Evolutionary conservation across 1,140 invertebrate genomes (phyloP).

Genomic region (Bacillus rossius): DNA sequence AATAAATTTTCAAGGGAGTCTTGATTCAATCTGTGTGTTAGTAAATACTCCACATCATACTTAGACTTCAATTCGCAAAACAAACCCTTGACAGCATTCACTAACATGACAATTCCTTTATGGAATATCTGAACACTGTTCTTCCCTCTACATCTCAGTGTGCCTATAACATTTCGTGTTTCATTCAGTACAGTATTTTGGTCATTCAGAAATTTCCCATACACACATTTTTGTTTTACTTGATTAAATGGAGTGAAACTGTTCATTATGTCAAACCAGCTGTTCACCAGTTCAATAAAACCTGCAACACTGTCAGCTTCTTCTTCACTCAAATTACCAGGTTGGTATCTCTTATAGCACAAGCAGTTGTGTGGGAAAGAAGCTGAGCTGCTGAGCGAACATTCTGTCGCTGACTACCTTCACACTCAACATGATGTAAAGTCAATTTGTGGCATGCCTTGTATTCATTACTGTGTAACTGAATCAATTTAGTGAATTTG

Average conservation of each 20-base stretch:
- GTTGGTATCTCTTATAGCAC: slow-evolving; percentile 16
- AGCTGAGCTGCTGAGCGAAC: slow-evolving; percentile 20
- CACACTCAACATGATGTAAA: slow-evolving; percentile 14
- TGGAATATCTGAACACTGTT: slow-evolving; percentile 23
- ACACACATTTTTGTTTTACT: slow-evolving; percentile 6
- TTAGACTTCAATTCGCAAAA: too few species aligned
- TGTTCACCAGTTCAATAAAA: slow-evolving; percentile 18
- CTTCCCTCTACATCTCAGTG: slow-evolving; percentile 18
- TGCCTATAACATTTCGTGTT: slow-evolving; percentile 8
- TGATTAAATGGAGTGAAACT: slow-evolving; percentile 5
- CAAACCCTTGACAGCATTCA: slow-evolving; percentile 5
- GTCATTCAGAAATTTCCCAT: slow-evolving; percentile 10
- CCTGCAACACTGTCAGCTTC: slow-evolving; percentile 5
- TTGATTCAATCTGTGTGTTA: too few species aligned
- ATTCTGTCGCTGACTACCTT: slow-evolving; percentile 18
- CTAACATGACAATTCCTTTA: slow-evolving; percentile 14
- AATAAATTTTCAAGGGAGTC: too few species aligned
- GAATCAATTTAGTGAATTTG: slow-evolving; percentile 15
- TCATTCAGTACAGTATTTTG: slow-evolving; percentile 15
- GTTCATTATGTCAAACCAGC: slow-evolving; percentile 22
- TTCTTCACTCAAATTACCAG: neutral
- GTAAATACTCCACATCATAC: too few species aligned
- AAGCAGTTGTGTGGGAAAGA: slow-evolving; percentile 20
- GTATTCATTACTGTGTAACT: slow-evolving; percentile 14
- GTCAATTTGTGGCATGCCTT: slow-evolving; percentile 20